Evolutionary conservation across 2,797 vertebrate genomes (phyloP).

Genomic region (Peromyscus aztecus): DNA sequence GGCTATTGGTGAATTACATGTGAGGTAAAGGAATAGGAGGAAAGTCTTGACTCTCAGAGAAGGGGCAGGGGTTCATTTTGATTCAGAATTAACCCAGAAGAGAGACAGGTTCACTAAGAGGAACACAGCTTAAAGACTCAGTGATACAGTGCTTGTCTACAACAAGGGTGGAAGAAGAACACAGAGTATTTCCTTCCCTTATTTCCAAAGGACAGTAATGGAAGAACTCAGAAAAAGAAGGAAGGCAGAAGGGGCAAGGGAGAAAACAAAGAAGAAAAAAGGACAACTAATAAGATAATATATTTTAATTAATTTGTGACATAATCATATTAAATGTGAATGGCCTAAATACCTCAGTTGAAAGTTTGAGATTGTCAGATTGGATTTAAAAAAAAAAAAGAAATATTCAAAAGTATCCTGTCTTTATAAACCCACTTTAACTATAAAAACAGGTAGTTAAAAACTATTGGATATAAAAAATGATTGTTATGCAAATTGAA

Average conservation of each 20-base stretch:
- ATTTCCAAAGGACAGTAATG: neutral
- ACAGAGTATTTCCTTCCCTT: neutral
- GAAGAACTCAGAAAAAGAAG: constrained; percentile 8
- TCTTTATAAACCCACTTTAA: constrained; percentile 9
- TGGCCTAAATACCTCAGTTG: constrained; percentile 22
- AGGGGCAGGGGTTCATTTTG: neutral
- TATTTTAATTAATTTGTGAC: constrained; percentile 17
- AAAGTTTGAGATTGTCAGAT: constrained; percentile 42
- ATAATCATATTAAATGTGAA: constrained; percentile 26
- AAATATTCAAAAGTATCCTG: neutral
- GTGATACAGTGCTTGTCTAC: neutral
- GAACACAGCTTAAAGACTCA: neutral
- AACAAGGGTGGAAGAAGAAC: neutral
- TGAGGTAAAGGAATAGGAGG: neutral
- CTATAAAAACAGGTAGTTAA: constrained; percentile 25
- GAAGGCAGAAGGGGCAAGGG: too few relatives aligned
- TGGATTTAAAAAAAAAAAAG: neutral
- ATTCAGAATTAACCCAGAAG: constrained; percentile 28
- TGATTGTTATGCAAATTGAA: neutral
- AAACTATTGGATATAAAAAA: constrained; percentile 17
- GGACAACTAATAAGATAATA: neutral
- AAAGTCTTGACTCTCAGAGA: neutral
- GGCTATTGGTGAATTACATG: neutral
- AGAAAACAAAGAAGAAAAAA: neutral
- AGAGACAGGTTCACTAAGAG: neutral